Evolutionary conservation across 2,113 vertebrate genomes (phyloP).

Genomic region (Xyliphius kryptos): DNA sequence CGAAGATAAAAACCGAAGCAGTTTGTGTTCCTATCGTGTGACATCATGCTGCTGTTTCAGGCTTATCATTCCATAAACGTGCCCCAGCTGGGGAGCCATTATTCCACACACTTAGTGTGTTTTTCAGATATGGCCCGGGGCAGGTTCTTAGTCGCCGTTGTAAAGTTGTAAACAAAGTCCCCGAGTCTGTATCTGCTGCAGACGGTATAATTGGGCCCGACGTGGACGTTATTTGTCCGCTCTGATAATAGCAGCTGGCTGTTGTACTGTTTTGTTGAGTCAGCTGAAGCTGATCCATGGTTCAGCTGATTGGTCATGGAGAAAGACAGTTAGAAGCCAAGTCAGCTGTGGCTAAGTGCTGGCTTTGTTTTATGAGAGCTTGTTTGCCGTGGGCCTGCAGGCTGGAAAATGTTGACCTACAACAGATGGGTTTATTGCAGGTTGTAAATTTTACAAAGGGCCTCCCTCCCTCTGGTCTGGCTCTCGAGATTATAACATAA

Average conservation of each 20-base stretch:
- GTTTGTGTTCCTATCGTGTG: too few species aligned
- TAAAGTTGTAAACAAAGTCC: neutral
- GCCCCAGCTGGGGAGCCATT: too few species aligned
- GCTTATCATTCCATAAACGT: too few species aligned
- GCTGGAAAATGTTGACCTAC: neutral
- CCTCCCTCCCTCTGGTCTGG: neutral
- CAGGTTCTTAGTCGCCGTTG: neutral
- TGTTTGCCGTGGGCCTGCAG: neutral
- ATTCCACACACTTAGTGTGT: too few species aligned
- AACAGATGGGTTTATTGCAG: neutral
- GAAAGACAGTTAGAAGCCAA: constrained; percentile 34
- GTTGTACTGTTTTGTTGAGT: constrained; percentile 46
- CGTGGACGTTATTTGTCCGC: neutral
- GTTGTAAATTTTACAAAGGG: neutral
- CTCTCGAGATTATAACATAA: too few species aligned
- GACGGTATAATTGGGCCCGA: neutral
- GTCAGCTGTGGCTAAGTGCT: constrained; percentile 56
- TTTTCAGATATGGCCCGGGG: too few species aligned
- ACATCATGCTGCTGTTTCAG: too few species aligned
- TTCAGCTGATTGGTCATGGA: constrained; percentile 43
- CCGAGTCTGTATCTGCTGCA: neutral
- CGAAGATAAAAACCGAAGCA: too few species aligned
- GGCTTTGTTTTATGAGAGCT: constrained; percentile 23
- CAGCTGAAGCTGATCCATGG: constrained; percentile 42
- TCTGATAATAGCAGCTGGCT: neutral